Evolutionary conservation across 2,113 vertebrate species (phyloP), one percentile per base, ranked within the genome.

Genomic region (Leucopsar rothschildi): DNA sequence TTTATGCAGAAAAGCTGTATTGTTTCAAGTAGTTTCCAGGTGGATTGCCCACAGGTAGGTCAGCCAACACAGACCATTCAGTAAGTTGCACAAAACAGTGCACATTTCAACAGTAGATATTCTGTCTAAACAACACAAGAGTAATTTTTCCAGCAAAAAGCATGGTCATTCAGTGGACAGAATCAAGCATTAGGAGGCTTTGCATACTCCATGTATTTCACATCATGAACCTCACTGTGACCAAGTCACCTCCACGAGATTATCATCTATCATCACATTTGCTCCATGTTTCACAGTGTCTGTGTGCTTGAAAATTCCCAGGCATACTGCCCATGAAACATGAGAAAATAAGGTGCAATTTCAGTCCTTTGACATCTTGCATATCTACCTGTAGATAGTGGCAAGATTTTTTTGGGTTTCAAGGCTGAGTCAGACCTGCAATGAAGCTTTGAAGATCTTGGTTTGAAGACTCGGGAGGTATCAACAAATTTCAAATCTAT

Each of bases 341-440:
- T 12, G 20, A 63, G 8, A 61, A 69, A 49, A 19, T 17, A 79
- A 66, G 5, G 17, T 40, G 7, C 21, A 5, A 39, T 53, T 79
- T 75, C 13, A 66, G 24, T 25, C 12, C 75, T 23, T 35, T 53
- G 10, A 75, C 31, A 66, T 63, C 15, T 20, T 23, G 14, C 24
- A 2, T 8, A 64, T 12, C 16, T 45, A 7, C 10, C 35, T n/a
- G 29, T 52, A 52, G 50, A 52, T 11, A 71, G 29, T 4, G 14
- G 44, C 13, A 60, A 29, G 31, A 5, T 5, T 44, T 52, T 56
- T 28, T 1, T 0, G 13, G 22, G 19, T 15, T 85, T 57, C 33
- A 16, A 31, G 45, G 14, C 4, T 0, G 1, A 49, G 31, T 37
- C 50, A 59, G 59, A 10, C 4, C 16, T 57, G 13, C 2, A 70